Evolutionary conservation across 2,113 vertebrate species (phyloP), one percentile per base, ranked within the genome.

Genomic region (Taurulus bubalis): DNA sequence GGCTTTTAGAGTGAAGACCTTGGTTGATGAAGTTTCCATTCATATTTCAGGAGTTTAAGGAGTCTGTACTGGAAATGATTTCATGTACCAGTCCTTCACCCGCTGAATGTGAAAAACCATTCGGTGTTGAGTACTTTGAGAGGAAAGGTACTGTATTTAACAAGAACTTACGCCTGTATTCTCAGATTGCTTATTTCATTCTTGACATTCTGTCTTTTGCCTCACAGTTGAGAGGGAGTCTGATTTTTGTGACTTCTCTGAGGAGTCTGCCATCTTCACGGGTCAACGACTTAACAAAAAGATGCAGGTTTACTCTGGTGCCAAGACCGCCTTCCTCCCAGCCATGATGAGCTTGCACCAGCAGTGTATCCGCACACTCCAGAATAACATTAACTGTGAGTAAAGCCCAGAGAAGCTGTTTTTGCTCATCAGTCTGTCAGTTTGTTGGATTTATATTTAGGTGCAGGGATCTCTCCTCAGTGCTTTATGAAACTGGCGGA

Each of bases 331-430:
- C 16, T 96, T 86, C 78, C 95, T 97, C 58, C 94, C 95, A 0
- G 82, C 95, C 84, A 97, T 98, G 97, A 95, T 97, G 87, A 95
- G 95, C 0, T 84, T 98, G 40, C 94, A 96, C 87, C 95, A 97
- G 45, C 97, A 96, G 87, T 98, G 97, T 79, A 94, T 98, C 78
- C 95, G 96, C 3, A 75, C 95, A 0, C 96, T 98, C 45, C 97
- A 97, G 87, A 98, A 98, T 90, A 97, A 97, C 79, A 96, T 97
- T 10, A 94, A 97, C 36, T 91, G 97, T 97, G 87, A 96, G 96
- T 95, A 79, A 67, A 74, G 24, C 11, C 3, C 15, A 42, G 3
- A 30, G 10, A 28, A 7, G 0, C 1, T 36, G 16, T 42, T 59
- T 2, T 18, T 38, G 15, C 20, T 82, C 55, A 60, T 64, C 22